A percentile compares a stretch with the other conserved stretches of the same genome.
These are phyloP conservation scores for Ophioninae sp. DNA, from an alignment of 2,888 invertebrate species.

Conservation along the genomic window DNA sequence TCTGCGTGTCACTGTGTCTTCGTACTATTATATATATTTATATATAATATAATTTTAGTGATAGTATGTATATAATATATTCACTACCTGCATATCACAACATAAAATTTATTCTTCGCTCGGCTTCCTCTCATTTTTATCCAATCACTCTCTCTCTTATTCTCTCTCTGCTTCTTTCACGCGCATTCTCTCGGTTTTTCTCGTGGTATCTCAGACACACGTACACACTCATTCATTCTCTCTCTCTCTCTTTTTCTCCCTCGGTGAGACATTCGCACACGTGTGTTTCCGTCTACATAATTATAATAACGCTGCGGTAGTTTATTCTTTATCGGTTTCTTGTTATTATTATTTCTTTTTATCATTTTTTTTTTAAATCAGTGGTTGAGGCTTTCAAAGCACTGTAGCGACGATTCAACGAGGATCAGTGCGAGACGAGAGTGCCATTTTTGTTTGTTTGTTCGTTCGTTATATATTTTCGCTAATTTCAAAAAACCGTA, in stretches of 20 bases:
- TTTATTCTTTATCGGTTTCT: constrained; percentile 24
- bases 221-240: background rate
- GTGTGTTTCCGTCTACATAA: constrained; percentile 75
- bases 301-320: constrained; percentile 78
- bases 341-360: constrained; percentile 61
- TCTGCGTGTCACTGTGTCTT: background rate
- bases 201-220: constrained; percentile 58
- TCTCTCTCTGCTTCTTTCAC: constrained; percentile 43
- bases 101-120: constrained; percentile 75
- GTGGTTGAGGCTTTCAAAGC: constrained; percentile 77
- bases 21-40: constrained; percentile 71
- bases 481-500: constrained; percentile 42
- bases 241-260: constrained; percentile 40
- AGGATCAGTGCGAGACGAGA: constrained; percentile 54
- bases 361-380: constrained; percentile 64
- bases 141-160: constrained; percentile 42
- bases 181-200: constrained; percentile 55
- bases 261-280: constrained; percentile 66
- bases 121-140: constrained; percentile 43
- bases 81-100: constrained; percentile 81
- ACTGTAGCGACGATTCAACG: constrained; percentile 72
- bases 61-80: constrained; percentile 75
- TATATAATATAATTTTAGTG: constrained; percentile 68
- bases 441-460: background rate
- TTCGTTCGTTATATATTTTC: constrained; percentile 3